Conservation (phyloP, 2,797 vertebrate species). For the Vultur gryphus region DNA sequence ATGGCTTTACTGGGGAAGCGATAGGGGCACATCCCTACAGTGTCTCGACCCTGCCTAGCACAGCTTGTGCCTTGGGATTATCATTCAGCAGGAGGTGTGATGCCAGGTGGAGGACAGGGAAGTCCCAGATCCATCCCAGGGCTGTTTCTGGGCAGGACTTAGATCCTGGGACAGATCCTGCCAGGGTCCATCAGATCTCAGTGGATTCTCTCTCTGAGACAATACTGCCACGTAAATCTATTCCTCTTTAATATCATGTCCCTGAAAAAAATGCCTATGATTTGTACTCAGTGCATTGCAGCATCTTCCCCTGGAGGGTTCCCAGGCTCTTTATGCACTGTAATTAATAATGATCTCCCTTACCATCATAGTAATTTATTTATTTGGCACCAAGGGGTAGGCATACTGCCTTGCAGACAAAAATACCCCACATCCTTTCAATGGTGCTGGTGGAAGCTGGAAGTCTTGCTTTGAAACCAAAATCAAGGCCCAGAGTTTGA, state of each 20-base stretch:
- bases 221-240: neutral
- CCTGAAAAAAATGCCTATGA: neutral
- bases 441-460: neutral
- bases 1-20: neutral
- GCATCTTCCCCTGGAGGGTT: neutral
- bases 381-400: neutral
- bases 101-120: neutral
- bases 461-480: neutral
- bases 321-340: neutral
- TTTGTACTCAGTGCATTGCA: neutral
- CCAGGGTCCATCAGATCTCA: neutral
- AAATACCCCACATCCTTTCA: neutral
- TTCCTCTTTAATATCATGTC: neutral
- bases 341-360: constrained; percentile 33
- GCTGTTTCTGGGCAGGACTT: neutral
- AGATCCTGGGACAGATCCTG: neutral
- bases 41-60: neutral
- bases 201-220: neutral
- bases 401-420: neutral
- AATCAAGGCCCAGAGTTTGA: neutral
- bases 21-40: neutral
- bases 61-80: neutral
- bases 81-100: neutral
- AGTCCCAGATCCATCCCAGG: neutral
- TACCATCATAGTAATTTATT: constrained; percentile 1